phyloP scores from a whole-genome alignment of 2,888 invertebrate species.

The Pammene fasciana region DNA sequence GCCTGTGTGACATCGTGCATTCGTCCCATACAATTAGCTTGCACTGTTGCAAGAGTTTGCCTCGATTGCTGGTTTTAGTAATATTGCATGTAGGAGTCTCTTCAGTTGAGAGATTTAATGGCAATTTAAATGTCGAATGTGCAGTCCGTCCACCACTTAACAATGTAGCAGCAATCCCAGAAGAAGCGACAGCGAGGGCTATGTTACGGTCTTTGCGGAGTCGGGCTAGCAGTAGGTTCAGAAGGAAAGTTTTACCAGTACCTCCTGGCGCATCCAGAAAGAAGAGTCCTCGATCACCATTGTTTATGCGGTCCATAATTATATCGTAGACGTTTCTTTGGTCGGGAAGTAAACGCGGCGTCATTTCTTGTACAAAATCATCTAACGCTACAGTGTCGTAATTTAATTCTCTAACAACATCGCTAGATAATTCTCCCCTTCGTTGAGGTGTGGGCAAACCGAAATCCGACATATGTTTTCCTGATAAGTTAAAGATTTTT shows the following conservation, averaged over 20 bases:
- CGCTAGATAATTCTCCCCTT: neutral
- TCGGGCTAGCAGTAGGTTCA: too few relatives aligned
- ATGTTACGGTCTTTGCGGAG: too few relatives aligned
- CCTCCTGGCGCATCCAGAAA: too few relatives aligned
- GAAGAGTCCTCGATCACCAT: too few relatives aligned
- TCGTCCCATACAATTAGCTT: conserved; percentile 45
- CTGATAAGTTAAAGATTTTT: too few relatives aligned
- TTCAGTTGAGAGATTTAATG: neutral
- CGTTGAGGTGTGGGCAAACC: neutral
- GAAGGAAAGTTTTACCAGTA: too few relatives aligned
- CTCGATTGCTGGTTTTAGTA: conserved; percentile 22
- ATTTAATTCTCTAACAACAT: neutral
- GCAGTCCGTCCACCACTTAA: too few relatives aligned
- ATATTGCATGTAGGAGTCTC: conserved; percentile 38
- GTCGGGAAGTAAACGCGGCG: neutral
- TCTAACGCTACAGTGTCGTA: neutral
- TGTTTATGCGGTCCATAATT: neutral
- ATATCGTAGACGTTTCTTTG: neutral
- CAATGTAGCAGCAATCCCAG: too few relatives aligned
- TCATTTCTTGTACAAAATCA: too few relatives aligned
- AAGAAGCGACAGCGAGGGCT: too few relatives aligned
- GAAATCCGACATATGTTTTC: neutral
- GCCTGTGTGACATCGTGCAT: conserved; percentile 45
- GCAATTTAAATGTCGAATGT: too few relatives aligned
- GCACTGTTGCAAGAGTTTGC: conserved; percentile 41